Base-by-base conservation (phyloP, 23 tunicate genomes). In the Halocynthia roretzi region DNA sequence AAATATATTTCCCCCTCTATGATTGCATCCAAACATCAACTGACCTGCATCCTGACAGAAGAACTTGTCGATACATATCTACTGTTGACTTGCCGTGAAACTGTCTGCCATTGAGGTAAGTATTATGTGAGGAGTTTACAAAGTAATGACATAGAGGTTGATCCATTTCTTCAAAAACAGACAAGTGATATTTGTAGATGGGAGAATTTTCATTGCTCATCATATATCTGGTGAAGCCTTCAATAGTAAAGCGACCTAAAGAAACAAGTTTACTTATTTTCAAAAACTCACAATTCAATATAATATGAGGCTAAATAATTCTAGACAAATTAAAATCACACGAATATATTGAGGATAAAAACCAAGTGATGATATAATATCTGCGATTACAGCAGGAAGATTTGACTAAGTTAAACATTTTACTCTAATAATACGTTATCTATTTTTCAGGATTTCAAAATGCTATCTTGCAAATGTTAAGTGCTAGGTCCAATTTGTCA, bases 131-230 rank as follows among this genome's bases (percentile, higher is more conserved):
- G 6, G 98, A 94, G 54, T 80, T 84, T 61, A 94, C 88, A 61
- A 82, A 94, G 76, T 94, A 94, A 62, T 94, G 90, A 72, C 83
- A 77, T 51, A 94, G 86, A 21, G 98, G 98, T 63, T 87, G 86
- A 53, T 85, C 87, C 98, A 94, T 94, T 31, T 86, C 88, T 51
- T 80, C 78, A 55, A 75, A 67, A 6, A 85, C 73, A 10, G 80
- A 20, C n/a, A 91, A 12, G 53, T 86, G 87, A 4, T 81, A 80
- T 8, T 53, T 78, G 67, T 81, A 85, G 6, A 91, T 70, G 7
- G 89, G 31, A 6, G 80, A 52, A 62, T 91, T 91, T 60, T 91
- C 97, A 7, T 70, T 68, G 20, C 97, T 77, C 17, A 84, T 51
- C 10, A 91, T 17, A 63, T 85, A 91, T 49, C 78, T 75, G 7